Percentiles rank a stretch among this genome's conserved stretches.
These are phyloP conservation scores for Scolanthus callimorphus DNA, from an alignment of 92 coral and sea anemone species.

Conservation along the genomic window DNA sequence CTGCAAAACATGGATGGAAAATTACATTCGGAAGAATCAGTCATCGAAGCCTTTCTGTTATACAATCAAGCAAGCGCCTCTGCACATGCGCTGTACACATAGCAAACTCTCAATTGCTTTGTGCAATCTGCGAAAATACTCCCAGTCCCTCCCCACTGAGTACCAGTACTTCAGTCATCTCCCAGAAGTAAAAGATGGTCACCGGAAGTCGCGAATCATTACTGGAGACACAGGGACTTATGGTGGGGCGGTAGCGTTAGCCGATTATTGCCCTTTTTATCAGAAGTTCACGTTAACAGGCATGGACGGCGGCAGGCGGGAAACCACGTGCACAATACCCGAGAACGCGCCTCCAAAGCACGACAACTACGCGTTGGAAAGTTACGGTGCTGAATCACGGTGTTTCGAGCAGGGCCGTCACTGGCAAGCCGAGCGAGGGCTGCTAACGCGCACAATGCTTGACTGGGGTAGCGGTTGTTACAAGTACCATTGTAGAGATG, in stretches of 20 bases:
- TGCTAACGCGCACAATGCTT: constrained; percentile 88
- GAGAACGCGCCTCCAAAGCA: constrained; percentile 69
- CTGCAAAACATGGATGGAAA: constrained; percentile 97
- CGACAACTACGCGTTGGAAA: constrained; percentile 88
- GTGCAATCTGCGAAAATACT: constrained; percentile 85
- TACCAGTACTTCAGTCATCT: constrained; percentile 94
- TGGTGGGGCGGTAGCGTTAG: constrained; percentile 95
- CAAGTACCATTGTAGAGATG: constrained; percentile 64
- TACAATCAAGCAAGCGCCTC: constrained; percentile 76
- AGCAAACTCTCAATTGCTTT: constrained; percentile 88
- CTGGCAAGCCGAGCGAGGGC: constrained; percentile 84
- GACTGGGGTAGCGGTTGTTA: constrained; percentile 99
- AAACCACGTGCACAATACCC: constrained; percentile 75
- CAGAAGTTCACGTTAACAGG: constrained; percentile 91
- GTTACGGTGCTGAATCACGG: constrained; percentile 62
- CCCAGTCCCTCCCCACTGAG: constrained; percentile 52
- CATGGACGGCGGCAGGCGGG: constrained; percentile 66
- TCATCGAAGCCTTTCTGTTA: constrained; percentile 85
- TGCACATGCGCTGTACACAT: constrained; percentile 95
- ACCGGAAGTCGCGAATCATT: constrained; percentile 10
- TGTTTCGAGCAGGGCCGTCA: constrained; percentile 84
- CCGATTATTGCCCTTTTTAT: constrained; percentile 95
- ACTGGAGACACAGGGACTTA: constrained; percentile 74
- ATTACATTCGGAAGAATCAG: constrained; percentile 41
- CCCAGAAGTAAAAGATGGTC: constrained; percentile 34